These are phyloP conservation scores for Panthera leo DNA, from an alignment of 2,113 vertebrate genomes.

Conservation along the genomic window DNA sequence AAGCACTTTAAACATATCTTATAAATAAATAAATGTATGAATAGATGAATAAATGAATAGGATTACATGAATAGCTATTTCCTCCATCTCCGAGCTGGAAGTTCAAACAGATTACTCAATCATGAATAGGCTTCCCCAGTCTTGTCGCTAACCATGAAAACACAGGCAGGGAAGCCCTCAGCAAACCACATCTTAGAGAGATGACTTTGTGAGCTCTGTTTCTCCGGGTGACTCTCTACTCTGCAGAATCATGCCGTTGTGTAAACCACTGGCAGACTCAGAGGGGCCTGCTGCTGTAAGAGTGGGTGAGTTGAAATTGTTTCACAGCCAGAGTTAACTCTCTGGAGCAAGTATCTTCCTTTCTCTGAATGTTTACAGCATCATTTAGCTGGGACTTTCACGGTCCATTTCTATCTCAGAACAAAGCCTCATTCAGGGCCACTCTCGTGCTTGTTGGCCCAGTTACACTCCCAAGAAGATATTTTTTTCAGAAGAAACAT, in stretches of 20 bases:
- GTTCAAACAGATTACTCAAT: background rate
- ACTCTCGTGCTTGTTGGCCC: background rate
- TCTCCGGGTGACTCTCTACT: background rate
- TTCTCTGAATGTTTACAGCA: background rate
- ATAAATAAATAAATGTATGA: background rate
- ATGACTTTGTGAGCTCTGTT: background rate
- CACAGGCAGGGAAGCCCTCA: background rate
- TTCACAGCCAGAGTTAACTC: background rate
- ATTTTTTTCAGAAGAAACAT: slow-evolving; percentile 25
- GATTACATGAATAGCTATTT: background rate
- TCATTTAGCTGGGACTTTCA: background rate
- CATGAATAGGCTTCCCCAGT: background rate
- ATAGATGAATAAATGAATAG: background rate
- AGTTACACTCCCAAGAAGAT: background rate
- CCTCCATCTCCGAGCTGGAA: background rate
- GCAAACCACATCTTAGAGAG: background rate
- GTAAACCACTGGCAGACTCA: background rate
- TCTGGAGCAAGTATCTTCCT: background rate
- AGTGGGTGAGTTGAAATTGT: background rate
- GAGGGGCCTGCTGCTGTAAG: background rate
- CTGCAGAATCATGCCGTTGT: background rate
- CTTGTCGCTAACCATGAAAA: background rate
- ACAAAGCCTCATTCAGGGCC: background rate
- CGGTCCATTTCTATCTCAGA: background rate
- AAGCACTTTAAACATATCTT: background rate